phyloP scores from a whole-genome alignment of 2,888 invertebrate species.

The Acleris cristana region DNA sequence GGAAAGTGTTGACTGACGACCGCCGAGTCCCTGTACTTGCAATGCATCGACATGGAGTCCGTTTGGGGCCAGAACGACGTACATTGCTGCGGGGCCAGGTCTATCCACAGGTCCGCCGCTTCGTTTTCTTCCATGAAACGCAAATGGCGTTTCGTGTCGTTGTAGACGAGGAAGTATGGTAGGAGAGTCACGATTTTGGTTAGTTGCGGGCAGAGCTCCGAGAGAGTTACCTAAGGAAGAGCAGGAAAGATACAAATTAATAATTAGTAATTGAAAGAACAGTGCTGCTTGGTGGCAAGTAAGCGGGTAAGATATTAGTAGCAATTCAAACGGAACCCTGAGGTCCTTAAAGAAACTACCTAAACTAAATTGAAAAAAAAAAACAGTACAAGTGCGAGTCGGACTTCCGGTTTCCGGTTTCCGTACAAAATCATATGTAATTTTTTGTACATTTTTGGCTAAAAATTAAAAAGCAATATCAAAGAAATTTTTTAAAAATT shows the following conservation, averaged over 20 bases:
- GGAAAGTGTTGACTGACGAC: slow-evolving; percentile 91
- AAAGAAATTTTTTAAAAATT: no score
- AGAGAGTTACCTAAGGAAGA: slow-evolving; percentile 84
- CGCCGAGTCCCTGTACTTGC: slow-evolving; percentile 90
- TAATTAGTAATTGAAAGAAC: neutral
- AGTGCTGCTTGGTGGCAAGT: no score
- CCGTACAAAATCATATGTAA: no score
- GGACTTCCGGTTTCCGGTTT: no score
- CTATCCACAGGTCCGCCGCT: slow-evolving; percentile 92
- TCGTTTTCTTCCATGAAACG: slow-evolving; percentile 94
- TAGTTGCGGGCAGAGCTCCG: slow-evolving; percentile 88
- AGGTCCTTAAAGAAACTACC: no score
- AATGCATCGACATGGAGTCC: slow-evolving; percentile 90
- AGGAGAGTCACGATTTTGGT: slow-evolving; percentile 91
- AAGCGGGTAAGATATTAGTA: no score
- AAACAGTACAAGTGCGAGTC: no score
- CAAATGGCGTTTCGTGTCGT: slow-evolving; percentile 85
- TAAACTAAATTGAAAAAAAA: no score
- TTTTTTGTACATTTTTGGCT: no score
- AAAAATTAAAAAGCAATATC: no score
- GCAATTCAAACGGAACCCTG: no score
- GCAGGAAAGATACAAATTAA: neutral
- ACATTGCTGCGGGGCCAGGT: slow-evolving; percentile 87
- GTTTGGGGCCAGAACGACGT: slow-evolving; percentile 93
- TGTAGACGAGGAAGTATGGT: slow-evolving; percentile 91